These are phyloP conservation scores for Gallinago stenura DNA, from an alignment of 2,797 vertebrate species.

Conservation along the genomic window DNA sequence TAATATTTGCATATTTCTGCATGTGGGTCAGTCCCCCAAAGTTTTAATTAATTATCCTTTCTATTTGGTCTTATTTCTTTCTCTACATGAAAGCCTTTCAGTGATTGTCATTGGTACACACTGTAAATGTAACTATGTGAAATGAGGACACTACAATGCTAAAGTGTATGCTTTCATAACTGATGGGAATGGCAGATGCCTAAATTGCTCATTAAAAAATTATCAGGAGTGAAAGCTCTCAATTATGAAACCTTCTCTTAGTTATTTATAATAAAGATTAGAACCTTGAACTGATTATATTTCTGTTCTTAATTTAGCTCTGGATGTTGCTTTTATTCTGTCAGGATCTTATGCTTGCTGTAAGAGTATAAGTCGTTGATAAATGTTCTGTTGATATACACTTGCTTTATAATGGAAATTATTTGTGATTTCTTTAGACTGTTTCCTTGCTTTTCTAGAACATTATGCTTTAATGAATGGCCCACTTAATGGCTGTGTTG, in stretches of 20 bases:
- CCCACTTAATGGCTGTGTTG: background rate
- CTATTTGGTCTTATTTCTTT: background rate
- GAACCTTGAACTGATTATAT: constrained; percentile 13
- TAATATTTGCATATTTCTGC: background rate
- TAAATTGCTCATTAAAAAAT: constrained; percentile 17
- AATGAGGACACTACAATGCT: background rate
- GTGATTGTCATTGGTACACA: background rate
- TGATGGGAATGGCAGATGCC: constrained; percentile 8
- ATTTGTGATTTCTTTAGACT: background rate
- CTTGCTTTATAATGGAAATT: background rate
- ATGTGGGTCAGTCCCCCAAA: fast-evolving
- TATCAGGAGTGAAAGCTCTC: constrained; percentile 28
- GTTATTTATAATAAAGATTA: constrained; percentile 38
- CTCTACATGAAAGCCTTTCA: background rate
- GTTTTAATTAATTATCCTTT: background rate
- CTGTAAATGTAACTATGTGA: background rate
- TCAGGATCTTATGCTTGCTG: background rate
- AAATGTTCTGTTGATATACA: background rate
- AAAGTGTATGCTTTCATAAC: background rate
- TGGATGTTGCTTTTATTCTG: background rate
- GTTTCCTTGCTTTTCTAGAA: background rate
- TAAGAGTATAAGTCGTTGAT: background rate
- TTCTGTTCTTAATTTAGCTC: background rate
- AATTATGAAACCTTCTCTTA: constrained; percentile 20
- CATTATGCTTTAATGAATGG: background rate